Percentiles rank a stretch among this genome's conserved stretches.
These are phyloP conservation scores for Pogonocichla stellata DNA, from an alignment of 2,113 vertebrate species.

Conservation along the genomic window DNA sequence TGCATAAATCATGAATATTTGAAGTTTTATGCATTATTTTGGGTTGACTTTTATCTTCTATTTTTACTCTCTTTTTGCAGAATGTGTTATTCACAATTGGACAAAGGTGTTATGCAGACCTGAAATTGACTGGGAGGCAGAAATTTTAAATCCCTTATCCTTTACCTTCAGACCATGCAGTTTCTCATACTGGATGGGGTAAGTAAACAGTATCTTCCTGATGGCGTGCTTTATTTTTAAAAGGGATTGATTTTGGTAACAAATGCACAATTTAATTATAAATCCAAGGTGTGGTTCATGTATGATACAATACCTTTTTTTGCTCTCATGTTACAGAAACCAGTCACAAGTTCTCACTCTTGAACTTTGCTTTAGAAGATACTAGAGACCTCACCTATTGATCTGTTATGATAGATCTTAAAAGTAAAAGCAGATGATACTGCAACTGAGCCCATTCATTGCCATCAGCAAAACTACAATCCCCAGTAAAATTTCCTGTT, in stretches of 20 bases:
- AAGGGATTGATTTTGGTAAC: neutral
- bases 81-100: neutral
- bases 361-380: neutral
- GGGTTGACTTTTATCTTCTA: neutral
- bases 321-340: neutral
- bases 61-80: neutral
- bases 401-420: neutral
- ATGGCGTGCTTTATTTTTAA: neutral
- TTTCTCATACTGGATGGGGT: neutral
- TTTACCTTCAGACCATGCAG: neutral
- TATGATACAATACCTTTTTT: neutral
- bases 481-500: neutral
- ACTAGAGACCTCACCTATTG: neutral
- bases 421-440: neutral
- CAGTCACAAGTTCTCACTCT: neutral
- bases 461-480: neutral
- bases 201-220: neutral
- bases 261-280: neutral
- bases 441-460: neutral
- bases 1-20: neutral
- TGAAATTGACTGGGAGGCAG: neutral
- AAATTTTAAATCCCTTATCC: neutral
- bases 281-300: neutral
- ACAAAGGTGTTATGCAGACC: neutral
- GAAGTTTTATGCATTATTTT: neutral